Evolutionary conservation across 1,140 invertebrate genomes (phyloP).

Genomic region (Tetramorium alpestre): DNA sequence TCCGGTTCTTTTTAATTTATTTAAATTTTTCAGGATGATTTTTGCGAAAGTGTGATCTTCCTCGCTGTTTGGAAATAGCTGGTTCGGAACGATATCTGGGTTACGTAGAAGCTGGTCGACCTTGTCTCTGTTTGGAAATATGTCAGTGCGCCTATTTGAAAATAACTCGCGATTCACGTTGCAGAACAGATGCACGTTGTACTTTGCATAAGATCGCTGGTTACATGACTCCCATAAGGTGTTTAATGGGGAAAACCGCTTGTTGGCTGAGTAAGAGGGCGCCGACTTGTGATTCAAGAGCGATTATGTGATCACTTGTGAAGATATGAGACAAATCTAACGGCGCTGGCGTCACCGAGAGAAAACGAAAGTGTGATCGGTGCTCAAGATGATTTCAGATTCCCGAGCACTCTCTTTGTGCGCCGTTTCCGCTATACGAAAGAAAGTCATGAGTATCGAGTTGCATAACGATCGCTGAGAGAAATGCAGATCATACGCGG

Average conservation of each 20-base stretch:
- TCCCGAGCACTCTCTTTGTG: conserved; percentile 19
- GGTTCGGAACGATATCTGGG: conserved; percentile 70
- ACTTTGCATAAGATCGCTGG: neutral
- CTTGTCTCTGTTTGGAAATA: conserved; percentile 71
- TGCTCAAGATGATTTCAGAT: conserved; percentile 25
- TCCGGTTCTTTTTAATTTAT: neutral
- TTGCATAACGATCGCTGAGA: conserved; percentile 9
- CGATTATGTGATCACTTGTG: conserved; percentile 13
- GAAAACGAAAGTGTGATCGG: conserved; percentile 28
- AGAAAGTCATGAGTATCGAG: conserved; percentile 36
- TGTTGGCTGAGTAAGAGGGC: neutral
- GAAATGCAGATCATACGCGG: conserved; percentile 26
- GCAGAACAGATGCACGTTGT: neutral
- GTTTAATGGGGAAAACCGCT: neutral
- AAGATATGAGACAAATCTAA: neutral
- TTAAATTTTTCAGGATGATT: neutral
- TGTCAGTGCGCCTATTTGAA: conserved; percentile 70
- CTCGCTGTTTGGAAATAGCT: neutral
- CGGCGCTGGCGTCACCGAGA: neutral
- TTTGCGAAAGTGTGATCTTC: neutral
- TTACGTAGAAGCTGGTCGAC: conserved; percentile 63
- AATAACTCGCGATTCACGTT: neutral
- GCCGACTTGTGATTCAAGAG: neutral
- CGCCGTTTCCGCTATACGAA: conserved; percentile 4
- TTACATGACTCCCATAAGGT: neutral